Base-by-base conservation (phyloP, 2,888 invertebrate species). In the Harpalus rufipes region DNA sequence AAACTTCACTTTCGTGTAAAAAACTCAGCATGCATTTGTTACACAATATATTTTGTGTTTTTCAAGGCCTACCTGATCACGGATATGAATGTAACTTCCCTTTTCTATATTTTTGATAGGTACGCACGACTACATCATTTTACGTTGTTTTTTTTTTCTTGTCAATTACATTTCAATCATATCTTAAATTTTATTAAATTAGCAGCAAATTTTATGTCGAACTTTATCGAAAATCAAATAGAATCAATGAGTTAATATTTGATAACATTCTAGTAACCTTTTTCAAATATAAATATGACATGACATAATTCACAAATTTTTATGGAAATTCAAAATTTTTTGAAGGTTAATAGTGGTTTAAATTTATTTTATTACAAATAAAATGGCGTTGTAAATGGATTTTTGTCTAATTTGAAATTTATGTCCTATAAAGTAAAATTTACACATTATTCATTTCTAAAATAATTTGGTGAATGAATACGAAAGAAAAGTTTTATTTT, bases 391-490 rank as follows among this genome's bases (percentile, higher is more conserved):
- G 39, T 68, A 68, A 68, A 68, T 59, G 59, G 59, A 39, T 12
- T 39, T 68, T 68, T 68, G 68, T 68, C 39, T 68, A n/a, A 68
- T 68, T 51, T 39, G 32, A 68, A 68, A 68, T 68, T 68, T 68
- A 68, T 68, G 12, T 68, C 32, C 68, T 14, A 68, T 68, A 68
- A 68, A 68, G 39, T n/a, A 32, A 12, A 39, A 68, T 39, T 68
- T 59, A 59, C 18, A 7, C 18, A n/a, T 59, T 16, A 59, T 59
- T 59, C n/a, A 59, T 1, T 59, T 6, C 16, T n/a, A 58, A n/a
- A n/a, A n/a, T n/a, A n/a, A n/a, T n/a, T n/a, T 3, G 7, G 59
- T 59, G 14, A 16, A 59, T 51, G 44, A 51, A 51, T 51, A 51
- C 2, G 44, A 51, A 51, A 10, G 8, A 51, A 51, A 51, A 51